Evolutionary conservation across 2,113 vertebrate species (phyloP), one percentile per base, ranked within the genome.

Genomic region (Aramus guarauna): DNA sequence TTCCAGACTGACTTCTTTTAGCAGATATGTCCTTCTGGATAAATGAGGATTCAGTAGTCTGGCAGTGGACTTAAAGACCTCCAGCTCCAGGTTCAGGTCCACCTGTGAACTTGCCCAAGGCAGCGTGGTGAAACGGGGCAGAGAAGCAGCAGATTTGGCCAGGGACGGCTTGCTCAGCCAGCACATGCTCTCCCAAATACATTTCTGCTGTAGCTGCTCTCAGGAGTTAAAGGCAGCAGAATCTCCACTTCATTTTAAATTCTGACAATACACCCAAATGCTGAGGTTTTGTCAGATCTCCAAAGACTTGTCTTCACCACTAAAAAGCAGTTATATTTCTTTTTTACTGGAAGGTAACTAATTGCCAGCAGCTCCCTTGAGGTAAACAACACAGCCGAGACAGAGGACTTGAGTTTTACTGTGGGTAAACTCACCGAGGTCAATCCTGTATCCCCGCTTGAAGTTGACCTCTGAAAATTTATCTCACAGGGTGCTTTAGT

Each of bases 351-450:
- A 83, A 78, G 66, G 53, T 90, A 58, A 92, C 66, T 83, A 71
- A 95, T 30, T 53, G 62, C 87, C 69, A 75, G 62, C 39, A 90
- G 74, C 48, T 87, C 62, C 76, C 62, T 21, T 68, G 53, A 93
- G 62, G 53, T 91, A 94, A 97, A 97, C 83, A 96, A 39, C 34
- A 9, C 11, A 47, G 78, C 69, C 12, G 21, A 85, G 94, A 90
- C 1, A 3, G 43, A 69, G 87, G 30, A 56, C 34, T 45, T 72
- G 56, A 69, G 53, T 96, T 96, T 92, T 93, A 55, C 85, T 26
- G 48, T 45, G 92, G 50, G 45, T 94, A 90, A 96, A 92, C 71
- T 85, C 90, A 88, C 41, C 90, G 77, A 94, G 92, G 88, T 93
- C 92, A 92, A 4, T 10, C n/a, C 81, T 37, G 45, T 18, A 52